Percentiles rank a stretch among this genome's conserved stretches.
Conservation (phyloP, 2,113 vertebrate species). For the Dromas ardeola region DNA sequence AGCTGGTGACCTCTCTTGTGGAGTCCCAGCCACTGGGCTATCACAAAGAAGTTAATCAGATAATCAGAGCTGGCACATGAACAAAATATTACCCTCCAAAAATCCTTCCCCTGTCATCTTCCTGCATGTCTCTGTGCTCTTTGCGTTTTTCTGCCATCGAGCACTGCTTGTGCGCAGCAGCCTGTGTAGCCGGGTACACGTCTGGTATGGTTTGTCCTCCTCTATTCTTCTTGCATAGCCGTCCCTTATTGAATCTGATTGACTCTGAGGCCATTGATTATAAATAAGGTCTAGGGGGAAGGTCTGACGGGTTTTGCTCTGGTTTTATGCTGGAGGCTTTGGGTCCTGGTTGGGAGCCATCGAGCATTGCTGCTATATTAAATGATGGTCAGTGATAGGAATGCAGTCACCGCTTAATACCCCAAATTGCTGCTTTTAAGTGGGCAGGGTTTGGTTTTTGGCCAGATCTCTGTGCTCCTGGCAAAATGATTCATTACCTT, state of each 20-base stretch:
- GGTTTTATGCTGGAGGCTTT: neutral
- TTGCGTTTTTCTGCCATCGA: neutral
- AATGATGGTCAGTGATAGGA: slow-evolving; percentile 37
- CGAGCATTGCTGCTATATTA: neutral
- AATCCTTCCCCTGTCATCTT: neutral
- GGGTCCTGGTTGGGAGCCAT: neutral
- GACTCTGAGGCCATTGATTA: slow-evolving; percentile 41
- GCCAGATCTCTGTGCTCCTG: slow-evolving; percentile 29
- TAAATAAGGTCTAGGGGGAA: slow-evolving; percentile 25
- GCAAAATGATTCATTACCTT: slow-evolving; percentile 59
- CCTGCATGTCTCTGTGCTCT: neutral
- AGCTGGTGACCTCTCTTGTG: neutral
- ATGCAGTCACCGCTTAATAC: neutral
- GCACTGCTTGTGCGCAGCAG: neutral
- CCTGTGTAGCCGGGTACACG: neutral
- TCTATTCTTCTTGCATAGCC: neutral
- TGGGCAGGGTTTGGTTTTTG: slow-evolving; percentile 35
- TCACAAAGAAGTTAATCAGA: neutral
- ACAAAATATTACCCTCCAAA: neutral
- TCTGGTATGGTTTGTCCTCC: neutral
- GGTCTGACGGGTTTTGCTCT: slow-evolving; percentile 2
- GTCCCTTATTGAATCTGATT: neutral
- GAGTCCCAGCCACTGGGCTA: neutral
- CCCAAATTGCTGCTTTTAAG: slow-evolving; percentile 37
- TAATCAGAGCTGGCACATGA: neutral